phyloP scores from a whole-genome alignment of 2,888 invertebrate genomes.

The Limnephilus lunatus region DNA sequence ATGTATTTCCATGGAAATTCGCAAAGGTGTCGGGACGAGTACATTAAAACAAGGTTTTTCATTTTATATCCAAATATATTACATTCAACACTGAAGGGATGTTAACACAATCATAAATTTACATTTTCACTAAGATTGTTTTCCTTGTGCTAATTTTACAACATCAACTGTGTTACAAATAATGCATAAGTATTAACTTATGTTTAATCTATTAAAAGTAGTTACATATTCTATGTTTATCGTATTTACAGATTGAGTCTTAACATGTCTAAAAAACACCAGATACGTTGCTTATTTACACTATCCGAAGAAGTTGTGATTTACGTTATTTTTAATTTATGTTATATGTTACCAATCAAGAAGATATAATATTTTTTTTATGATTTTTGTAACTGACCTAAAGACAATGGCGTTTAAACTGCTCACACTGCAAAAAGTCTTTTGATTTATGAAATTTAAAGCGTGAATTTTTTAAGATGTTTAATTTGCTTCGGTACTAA shows the following conservation, averaged over 20 bases:
- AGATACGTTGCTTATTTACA: background rate
- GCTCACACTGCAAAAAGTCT: background rate
- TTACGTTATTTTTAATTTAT: background rate
- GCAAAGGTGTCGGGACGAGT: background rate
- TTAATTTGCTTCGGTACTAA: background rate
- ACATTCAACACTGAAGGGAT: slow-evolving; percentile 66
- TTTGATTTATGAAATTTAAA: background rate
- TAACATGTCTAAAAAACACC: slow-evolving; percentile 23
- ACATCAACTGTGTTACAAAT: slow-evolving; percentile 55
- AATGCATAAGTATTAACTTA: slow-evolving; percentile 23
- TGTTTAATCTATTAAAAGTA: slow-evolving; percentile 10
- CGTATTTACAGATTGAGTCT: slow-evolving; percentile 45
- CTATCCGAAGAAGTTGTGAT: slow-evolving; percentile 37
- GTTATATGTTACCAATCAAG: background rate
- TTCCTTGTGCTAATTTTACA: slow-evolving; percentile 60
- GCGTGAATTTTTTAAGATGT: background rate
- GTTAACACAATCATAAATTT: slow-evolving; percentile 60
- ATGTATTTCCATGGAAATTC: background rate
- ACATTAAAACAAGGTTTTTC: slow-evolving; percentile 48
- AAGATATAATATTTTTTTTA: background rate
- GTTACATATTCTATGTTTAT: slow-evolving; percentile 46
- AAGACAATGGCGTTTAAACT: background rate
- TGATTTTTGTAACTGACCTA: background rate
- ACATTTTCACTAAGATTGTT: slow-evolving; percentile 59
- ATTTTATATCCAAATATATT: slow-evolving; percentile 66